Evolutionary conservation across 1,140 invertebrate genomes (phyloP), one percentile per base, ranked within the genome.

Genomic region (Periplaneta americana): DNA sequence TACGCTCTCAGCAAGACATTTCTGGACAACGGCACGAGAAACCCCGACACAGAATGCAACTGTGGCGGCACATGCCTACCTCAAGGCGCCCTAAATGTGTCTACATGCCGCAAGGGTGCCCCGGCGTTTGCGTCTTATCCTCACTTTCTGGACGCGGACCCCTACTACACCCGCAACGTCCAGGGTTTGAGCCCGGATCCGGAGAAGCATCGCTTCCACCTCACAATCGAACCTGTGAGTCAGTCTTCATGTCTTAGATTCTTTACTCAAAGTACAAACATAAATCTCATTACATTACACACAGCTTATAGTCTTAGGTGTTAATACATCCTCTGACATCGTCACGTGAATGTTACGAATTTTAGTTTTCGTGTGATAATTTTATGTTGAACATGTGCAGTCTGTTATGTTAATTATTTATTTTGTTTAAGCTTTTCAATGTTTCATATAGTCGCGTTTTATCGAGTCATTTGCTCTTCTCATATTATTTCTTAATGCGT

Each of bases 51-150:
- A 83, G 84, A 85, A 75, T 93, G 93, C 85, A 93, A 90, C 84
- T 92, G 89, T 82, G 82, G 85, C 39, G 85, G 86, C 2, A 82
- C 87, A 5, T 86, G 88, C 79, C 85, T 87, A 36, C 91, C 90
- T 11, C 90, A 89, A 37, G 93, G 93, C 1, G 88, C 92, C 0
- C 89, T 94, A 81, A 93, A 95, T 86, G 92, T 95, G 66, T 93
- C 93, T 9, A 88, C 88, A 17, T 95, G 94, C 81, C 91, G 93
- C 84, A 93, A 89, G 84, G 93, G 93, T 48, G 93, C 95, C 17
- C 96, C 96, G 0, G 92, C 94, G 1, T 96, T 94, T 85, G 89
- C 96, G 33, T 96, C 96, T 13, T 93, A 94, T 82, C 96, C 97
- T 0, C 96, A 98, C 87, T 98, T 97, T 89, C 93, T 95, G 86